Evolutionary conservation across 2,888 invertebrate species (phyloP).

Genomic region (Conchocele bisecta): DNA sequence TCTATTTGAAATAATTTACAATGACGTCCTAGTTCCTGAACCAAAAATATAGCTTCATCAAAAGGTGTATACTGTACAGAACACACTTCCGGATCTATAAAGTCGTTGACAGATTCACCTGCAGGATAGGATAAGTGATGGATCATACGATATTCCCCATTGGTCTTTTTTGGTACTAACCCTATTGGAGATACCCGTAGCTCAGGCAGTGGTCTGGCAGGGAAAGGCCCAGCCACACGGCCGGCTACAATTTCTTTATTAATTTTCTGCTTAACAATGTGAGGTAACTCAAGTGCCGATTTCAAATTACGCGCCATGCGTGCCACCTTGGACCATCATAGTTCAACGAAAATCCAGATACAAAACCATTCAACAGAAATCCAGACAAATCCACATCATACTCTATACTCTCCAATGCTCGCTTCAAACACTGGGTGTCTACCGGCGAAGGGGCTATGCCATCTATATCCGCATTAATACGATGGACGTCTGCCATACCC

Average conservation of each 20-base stretch:
- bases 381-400: neutral
- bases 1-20: slow-evolving; percentile 21
- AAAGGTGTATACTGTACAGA: slow-evolving; percentile 20
- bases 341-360: neutral
- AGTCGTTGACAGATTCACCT: slow-evolving; percentile 36
- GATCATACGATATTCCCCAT: too few relatives aligned
- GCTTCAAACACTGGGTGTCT: neutral
- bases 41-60: too few relatives aligned
- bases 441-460: neutral
- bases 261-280: slow-evolving; percentile 8
- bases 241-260: slow-evolving; percentile 24
- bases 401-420: neutral
- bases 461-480: neutral
- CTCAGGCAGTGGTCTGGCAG: slow-evolving; percentile 12
- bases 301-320: neutral
- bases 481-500: neutral
- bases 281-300: slow-evolving; percentile 1
- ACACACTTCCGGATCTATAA: too few relatives aligned
- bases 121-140: slow-evolving; percentile 29
- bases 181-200: slow-evolving; percentile 27
- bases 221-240: slow-evolving; percentile 30
- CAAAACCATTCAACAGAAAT: neutral
- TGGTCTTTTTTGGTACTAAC: slow-evolving; percentile 32
- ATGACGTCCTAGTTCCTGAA: slow-evolving; percentile 20
- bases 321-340: slow-evolving; percentile 3